These are phyloP conservation scores for Centropus bengalensis DNA, from an alignment of 2,113 vertebrate species.

Conservation along the genomic window DNA sequence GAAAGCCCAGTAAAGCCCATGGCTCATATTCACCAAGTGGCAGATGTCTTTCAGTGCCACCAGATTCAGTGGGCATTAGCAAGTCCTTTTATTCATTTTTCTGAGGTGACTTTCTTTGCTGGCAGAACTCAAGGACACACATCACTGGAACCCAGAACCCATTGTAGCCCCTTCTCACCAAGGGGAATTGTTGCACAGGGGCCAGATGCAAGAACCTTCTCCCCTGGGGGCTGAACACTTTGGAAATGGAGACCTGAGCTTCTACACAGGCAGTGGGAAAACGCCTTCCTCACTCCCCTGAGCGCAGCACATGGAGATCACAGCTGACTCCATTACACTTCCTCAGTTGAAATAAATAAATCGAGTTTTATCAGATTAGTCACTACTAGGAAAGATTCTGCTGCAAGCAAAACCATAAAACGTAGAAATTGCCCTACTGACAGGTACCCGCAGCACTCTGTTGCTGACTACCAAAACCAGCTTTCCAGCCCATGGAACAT, in stretches of 20 bases:
- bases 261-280: background rate
- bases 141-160: background rate
- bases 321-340: background rate
- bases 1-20: background rate
- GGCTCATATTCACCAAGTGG: background rate
- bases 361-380: background rate
- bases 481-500: background rate
- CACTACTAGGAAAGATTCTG: background rate
- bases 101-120: background rate
- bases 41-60: background rate
- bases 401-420: background rate
- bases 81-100: background rate
- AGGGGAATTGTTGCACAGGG: background rate
- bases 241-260: background rate
- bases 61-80: background rate
- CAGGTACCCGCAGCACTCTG: background rate
- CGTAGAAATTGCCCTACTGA: background rate
- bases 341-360: conserved; percentile 20
- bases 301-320: background rate
- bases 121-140: background rate
- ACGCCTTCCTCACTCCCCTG: background rate
- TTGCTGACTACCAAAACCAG: background rate
- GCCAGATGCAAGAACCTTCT: background rate
- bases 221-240: background rate
- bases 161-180: background rate